Evolutionary conservation across 1,140 invertebrate genomes (phyloP), one percentile per base, ranked within the genome.

Genomic region (Armadillidium nasatum): DNA sequence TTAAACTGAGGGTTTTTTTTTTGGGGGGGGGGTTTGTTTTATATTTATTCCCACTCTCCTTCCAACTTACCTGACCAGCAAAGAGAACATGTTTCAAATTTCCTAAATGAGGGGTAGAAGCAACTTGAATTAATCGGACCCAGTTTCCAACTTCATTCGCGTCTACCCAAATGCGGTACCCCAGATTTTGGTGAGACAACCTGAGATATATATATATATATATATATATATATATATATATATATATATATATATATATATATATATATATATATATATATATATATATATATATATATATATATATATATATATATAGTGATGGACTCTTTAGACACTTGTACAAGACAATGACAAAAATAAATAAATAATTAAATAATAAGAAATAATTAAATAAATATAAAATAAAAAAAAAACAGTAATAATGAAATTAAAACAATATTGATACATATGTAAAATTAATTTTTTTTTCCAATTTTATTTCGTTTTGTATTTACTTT

Each of bases 71-170:
- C 76, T 80, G 78, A 33, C 78, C 76, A 13, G 76, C 74, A 7
- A 81, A 54, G n/a, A 82, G 71, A 11, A 78, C 75, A 60, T 79
- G 77, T n/a, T 81, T 78, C 50, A 82, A 23, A 67, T 88, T 87
- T 2, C 76, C 77, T 13, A 75, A 60, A 22, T 45, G 46, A 45
- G 75, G 74, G 10, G 79, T 22, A 9, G 81, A 68, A 2, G 89
- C 87, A 44, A 88, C 89, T 73, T 90, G 88, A 66, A 94, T 88
- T 81, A 90, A 89, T 83, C 93, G 93, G 22, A 94, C 85, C 93
- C 93, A 94, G 84, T 91, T 92, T 67, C 88, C 88, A 60, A 89
- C 88, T 80, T 93, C 91, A 43, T 89, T 90, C 11, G 90, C 92
- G 81, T 94, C 93, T 73, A 94, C 84, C 90, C 91, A 94, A 75